A percentile compares a stretch with the other conserved stretches of the same genome.
phyloP scores from a whole-genome alignment of 2,888 invertebrate genomes.

The Pimpla rufipes region DNA sequence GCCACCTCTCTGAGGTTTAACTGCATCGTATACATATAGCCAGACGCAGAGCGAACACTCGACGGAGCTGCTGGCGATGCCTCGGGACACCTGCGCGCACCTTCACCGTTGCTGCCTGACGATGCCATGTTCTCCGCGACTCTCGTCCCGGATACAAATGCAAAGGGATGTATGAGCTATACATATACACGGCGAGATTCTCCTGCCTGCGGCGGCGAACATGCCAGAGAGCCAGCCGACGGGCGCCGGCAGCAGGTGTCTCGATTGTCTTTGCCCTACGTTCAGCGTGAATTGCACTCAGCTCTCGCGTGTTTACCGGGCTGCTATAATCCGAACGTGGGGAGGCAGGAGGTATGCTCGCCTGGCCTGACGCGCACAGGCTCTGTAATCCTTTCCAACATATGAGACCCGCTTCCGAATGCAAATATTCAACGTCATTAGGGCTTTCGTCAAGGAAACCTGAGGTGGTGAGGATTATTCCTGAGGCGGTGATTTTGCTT shows the following conservation, averaged over 20 bases:
- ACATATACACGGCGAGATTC: background rate
- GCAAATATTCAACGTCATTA: background rate
- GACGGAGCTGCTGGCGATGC: conserved; percentile 19
- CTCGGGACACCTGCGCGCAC: conserved; percentile 43
- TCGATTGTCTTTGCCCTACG: conserved; percentile 32
- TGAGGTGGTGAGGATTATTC: background rate
- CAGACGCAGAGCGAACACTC: background rate
- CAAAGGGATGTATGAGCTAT: conserved; percentile 15
- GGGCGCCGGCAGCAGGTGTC: conserved; percentile 3
- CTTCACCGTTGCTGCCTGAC: background rate
- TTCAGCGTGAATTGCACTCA: conserved; percentile 11
- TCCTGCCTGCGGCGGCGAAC: background rate
- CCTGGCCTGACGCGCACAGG: background rate
- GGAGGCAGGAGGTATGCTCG: background rate
- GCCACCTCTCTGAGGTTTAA: conserved; percentile 31
- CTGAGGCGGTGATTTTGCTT: background rate
- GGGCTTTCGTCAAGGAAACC: background rate
- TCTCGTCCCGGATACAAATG: background rate
- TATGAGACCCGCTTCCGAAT: background rate
- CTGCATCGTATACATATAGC: conserved; percentile 16
- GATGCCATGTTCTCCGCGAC: background rate
- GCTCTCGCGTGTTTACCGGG: conserved; percentile 5
- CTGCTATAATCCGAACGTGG: background rate
- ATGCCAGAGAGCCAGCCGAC: background rate
- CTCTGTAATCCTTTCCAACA: background rate